These are phyloP conservation scores for Sitobion miscanthi DNA, from an alignment of 1,140 invertebrate species.

Conservation along the genomic window DNA sequence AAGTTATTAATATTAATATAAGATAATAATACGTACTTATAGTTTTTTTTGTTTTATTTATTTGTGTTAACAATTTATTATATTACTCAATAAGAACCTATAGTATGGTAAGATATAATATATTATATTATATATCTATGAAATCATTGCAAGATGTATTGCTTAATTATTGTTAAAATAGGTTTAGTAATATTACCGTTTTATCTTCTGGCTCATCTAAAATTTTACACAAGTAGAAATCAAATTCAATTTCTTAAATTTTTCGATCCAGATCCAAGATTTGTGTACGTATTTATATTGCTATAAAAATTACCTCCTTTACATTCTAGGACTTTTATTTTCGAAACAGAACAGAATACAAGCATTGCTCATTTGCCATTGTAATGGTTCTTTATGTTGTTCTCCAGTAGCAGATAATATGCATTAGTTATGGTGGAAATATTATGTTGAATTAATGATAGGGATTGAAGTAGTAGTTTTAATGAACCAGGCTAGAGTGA, in stretches of 20 bases:
- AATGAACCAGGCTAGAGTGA: too few species aligned
- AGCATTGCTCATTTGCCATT: too few species aligned
- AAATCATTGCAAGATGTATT: neutral
- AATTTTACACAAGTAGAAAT: neutral
- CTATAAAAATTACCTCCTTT: neutral
- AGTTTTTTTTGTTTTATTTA: conserved; percentile 32
- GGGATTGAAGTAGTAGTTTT: too few species aligned
- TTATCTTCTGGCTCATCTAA: rapidly evolving
- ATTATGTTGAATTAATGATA: too few species aligned
- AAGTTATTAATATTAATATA: neutral
- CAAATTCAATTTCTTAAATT: neutral
- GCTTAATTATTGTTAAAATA: neutral
- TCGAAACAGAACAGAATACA: too few species aligned
- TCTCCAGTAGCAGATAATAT: too few species aligned
- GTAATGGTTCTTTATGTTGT: too few species aligned
- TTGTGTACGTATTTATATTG: neutral
- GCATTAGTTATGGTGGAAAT: too few species aligned
- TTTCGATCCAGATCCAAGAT: neutral
- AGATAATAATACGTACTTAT: conserved; percentile 5
- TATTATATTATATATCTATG: neutral
- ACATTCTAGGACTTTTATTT: too few species aligned
- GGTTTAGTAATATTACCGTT: neutral
- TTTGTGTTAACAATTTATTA: conserved; percentile 26
- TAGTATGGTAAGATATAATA: neutral
- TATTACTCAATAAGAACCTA: neutral